A percentile compares a stretch with the other conserved stretches of the same genome.
Evolutionary conservation across 1,140 invertebrate genomes (phyloP).

Genomic region (Eriocheir sinensis): DNA sequence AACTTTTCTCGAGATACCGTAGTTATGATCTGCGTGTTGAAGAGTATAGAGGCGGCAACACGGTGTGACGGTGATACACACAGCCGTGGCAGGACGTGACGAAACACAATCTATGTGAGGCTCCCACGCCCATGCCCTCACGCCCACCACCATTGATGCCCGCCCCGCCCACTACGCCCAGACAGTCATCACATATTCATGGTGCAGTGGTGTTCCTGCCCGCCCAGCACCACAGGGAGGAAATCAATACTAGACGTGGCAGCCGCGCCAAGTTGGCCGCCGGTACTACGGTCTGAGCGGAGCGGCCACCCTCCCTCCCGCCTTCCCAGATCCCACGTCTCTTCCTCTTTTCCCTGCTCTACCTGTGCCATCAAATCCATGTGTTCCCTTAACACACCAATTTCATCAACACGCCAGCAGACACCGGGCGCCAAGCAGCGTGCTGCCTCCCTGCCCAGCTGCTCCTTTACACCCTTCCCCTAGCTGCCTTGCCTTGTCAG

Average conservation of each 20-base stretch:
- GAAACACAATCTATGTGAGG: background rate
- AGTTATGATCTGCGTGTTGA: background rate
- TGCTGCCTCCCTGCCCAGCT: background rate
- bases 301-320: background rate
- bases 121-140: conserved; percentile 34
- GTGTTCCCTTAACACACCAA: conserved; percentile 33
- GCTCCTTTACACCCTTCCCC: background rate
- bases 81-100: conserved; percentile 50
- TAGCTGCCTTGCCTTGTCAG: background rate
- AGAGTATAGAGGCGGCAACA: conserved; percentile 46
- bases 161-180: conserved; percentile 63
- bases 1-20: conserved; percentile 20
- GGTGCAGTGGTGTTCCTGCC: conserved; percentile 58
- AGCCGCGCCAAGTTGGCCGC: conserved; percentile 66
- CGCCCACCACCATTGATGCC: conserved; percentile 43
- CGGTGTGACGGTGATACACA: conserved; percentile 66
- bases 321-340: background rate
- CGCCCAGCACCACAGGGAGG: conserved; percentile 63
- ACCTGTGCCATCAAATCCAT: conserved; percentile 65
- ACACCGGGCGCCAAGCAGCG: background rate
- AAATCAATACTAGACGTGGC: conserved; percentile 77
- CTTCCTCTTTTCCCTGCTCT: conserved; percentile 32
- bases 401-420: background rate
- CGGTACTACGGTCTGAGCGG: conserved; percentile 53
- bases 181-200: conserved; percentile 76